Percentiles rank a stretch among this genome's conserved stretches.
These are phyloP conservation scores for Zaprionus ghesquierei DNA, from an alignment of 1,140 invertebrate species.

Conservation along the genomic window DNA sequence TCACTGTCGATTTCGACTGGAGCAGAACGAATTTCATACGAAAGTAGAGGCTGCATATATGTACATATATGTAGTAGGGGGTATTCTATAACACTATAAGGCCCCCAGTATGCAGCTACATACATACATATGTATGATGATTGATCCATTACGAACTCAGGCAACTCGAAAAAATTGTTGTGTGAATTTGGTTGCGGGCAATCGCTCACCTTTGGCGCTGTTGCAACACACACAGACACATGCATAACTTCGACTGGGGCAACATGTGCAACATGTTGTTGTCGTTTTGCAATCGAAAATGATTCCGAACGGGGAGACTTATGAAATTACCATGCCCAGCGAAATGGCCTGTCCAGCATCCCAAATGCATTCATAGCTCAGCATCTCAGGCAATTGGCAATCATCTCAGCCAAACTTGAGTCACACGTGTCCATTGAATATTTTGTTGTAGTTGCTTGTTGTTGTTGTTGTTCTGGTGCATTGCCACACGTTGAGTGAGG, in stretches of 20 bases:
- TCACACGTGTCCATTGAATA: constrained; percentile 35
- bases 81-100: background rate
- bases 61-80: background rate
- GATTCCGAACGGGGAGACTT: constrained; percentile 28
- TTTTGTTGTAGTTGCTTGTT: background rate
- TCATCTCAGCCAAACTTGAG: constrained; percentile 24
- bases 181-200: constrained; percentile 11
- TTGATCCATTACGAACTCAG: background rate
- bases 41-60: background rate
- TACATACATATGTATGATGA: background rate
- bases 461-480: constrained; percentile 9
- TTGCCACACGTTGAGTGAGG: constrained; percentile 17
- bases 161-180: background rate
- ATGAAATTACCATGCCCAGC: constrained; percentile 39
- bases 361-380: constrained; percentile 3
- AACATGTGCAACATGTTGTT: constrained; percentile 32
- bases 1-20: background rate
- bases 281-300: constrained; percentile 47
- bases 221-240: constrained; percentile 29
- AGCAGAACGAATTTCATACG: background rate
- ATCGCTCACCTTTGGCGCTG: constrained; percentile 41
- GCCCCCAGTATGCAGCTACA: too few relatives aligned
- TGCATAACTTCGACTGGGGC: constrained; percentile 9
- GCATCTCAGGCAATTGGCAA: constrained; percentile 30
- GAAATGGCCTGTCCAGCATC: background rate